Percentiles rank a stretch among this genome's conserved stretches.
Evolutionary conservation across 2,113 vertebrate genomes (phyloP).

Genomic region (Apeltes quadracus): DNA sequence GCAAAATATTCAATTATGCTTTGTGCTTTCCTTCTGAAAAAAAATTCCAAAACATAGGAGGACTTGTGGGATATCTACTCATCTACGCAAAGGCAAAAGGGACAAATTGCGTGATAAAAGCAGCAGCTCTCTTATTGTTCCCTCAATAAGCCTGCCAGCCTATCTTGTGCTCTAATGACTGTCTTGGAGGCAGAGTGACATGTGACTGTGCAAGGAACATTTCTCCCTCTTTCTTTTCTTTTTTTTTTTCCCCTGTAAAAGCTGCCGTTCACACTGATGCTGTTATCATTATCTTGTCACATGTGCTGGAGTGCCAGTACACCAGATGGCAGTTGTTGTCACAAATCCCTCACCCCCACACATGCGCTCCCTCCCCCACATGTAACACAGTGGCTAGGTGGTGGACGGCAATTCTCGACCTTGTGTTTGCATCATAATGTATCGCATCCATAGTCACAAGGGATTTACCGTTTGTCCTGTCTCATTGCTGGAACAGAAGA

Average conservation of each 20-base stretch:
- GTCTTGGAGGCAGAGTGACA: conserved; percentile 60
- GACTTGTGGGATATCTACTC: conserved; percentile 54
- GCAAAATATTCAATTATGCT: conserved; percentile 46
- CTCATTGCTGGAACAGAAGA: conserved; percentile 20
- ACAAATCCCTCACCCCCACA: conserved; percentile 62
- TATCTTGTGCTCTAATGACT: conserved; percentile 50
- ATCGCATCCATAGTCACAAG: conserved; percentile 58
- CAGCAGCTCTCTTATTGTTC: conserved; percentile 48
- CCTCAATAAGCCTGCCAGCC: conserved; percentile 42
- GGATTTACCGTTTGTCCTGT: conserved; percentile 39
- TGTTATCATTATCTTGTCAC: conserved; percentile 63
- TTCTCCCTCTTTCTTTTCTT: conserved; percentile 10
- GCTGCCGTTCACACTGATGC: conserved; percentile 55
- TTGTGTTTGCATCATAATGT: conserved; percentile 35
- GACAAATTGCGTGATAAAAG: conserved; percentile 54
- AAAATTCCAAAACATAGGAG: conserved; percentile 40
- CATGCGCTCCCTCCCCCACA: conserved; percentile 43
- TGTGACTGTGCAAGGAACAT: conserved; percentile 43
- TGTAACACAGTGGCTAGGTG: conserved; percentile 52
- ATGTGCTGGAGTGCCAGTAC: conserved; percentile 56
- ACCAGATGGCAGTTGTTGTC: conserved; percentile 73
- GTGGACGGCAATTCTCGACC: conserved; percentile 50
- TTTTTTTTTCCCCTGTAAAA: conserved; percentile 34
- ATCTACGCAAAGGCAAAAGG: conserved; percentile 51
- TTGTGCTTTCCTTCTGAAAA: conserved; percentile 37